A percentile compares a stretch with the other conserved stretches of the same genome.
These are phyloP conservation scores for Atractosteus spatula DNA, from an alignment of 2,113 vertebrate species.

Conservation along the genomic window DNA sequence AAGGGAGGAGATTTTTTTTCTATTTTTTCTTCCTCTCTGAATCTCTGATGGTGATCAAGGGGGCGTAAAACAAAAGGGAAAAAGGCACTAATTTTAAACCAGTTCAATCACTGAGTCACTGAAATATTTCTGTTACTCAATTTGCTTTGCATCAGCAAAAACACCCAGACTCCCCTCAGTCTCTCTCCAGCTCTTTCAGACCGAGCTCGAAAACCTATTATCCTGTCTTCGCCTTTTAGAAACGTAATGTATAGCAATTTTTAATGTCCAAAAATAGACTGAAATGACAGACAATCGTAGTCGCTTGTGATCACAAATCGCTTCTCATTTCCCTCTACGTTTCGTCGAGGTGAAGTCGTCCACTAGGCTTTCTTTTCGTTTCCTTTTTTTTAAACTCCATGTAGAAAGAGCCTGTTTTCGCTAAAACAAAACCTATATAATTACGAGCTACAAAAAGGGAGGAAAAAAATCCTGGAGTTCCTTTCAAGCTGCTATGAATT, in stretches of 20 bases:
- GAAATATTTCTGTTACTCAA: constrained; percentile 14
- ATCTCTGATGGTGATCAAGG: constrained; percentile 2
- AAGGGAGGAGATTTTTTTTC: constrained; percentile 1
- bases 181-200: background rate
- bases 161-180: background rate
- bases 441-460: too few relatives aligned
- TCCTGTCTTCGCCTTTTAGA: background rate
- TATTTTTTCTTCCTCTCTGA: constrained; percentile 4
- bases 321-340: background rate
- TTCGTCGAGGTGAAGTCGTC: background rate
- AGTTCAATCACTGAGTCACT: constrained; percentile 24
- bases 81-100: constrained; percentile 25
- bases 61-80: constrained; percentile 16
- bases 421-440: background rate
- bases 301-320: constrained; percentile 22
- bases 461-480: background rate
- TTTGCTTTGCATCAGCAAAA: constrained; percentile 13
- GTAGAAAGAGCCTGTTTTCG: background rate
- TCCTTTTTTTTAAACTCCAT: background rate
- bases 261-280: constrained; percentile 59
- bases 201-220: background rate
- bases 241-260: constrained; percentile 1
- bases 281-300: constrained; percentile 46
- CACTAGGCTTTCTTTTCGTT: background rate
- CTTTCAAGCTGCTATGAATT: background rate